These are phyloP conservation scores for Pseudochirops corinnae DNA, from an alignment of 2,797 vertebrate genomes.

Conservation along the genomic window DNA sequence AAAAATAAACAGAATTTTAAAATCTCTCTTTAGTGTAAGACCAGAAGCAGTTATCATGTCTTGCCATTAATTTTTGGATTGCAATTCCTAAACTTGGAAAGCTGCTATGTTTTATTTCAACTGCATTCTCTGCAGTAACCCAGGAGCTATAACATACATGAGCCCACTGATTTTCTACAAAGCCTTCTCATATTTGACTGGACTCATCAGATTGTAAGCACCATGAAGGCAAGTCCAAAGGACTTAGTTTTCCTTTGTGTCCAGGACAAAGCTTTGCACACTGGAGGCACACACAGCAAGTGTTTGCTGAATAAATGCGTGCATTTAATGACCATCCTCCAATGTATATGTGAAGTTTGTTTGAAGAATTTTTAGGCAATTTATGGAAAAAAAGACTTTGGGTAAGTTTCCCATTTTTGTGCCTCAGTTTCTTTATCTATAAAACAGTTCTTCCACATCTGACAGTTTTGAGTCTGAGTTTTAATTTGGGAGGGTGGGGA, in stretches of 20 bases:
- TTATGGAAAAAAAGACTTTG: neutral
- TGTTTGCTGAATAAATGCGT: neutral
- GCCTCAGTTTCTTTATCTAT: neutral
- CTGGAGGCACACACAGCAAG: neutral
- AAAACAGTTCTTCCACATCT: neutral
- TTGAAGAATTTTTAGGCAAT: neutral
- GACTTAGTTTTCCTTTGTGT: neutral
- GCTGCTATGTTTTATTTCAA: neutral
- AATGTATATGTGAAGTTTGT: neutral
- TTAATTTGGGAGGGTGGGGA: neutral
- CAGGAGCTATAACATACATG: neutral
- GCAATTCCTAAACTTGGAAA: neutral
- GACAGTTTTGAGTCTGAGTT: neutral
- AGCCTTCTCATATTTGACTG: neutral
- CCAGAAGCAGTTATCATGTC: neutral
- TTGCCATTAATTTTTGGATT: neutral
- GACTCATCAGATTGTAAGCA: neutral
- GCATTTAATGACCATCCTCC: neutral
- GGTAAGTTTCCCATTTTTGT: neutral
- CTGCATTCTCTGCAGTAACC: neutral
- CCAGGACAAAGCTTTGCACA: neutral
- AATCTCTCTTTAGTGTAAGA: constrained; percentile 27
- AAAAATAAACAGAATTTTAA: neutral
- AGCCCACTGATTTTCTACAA: neutral
- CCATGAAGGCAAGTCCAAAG: neutral